These are phyloP conservation scores for Eugnorisma glareosa DNA, from an alignment of 2,888 invertebrate species.

Conservation along the genomic window DNA sequence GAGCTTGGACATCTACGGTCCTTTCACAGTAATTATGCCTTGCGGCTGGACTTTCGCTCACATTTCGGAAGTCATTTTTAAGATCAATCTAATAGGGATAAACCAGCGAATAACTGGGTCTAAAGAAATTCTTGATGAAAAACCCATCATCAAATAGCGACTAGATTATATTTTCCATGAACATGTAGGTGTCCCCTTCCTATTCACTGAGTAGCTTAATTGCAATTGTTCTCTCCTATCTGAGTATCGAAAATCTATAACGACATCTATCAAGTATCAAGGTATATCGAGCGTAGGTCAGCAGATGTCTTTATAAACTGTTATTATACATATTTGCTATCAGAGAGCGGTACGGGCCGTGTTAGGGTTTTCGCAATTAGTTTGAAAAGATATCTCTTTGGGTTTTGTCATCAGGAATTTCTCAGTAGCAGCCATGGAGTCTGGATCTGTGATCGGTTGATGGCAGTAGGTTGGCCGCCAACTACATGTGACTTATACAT, in stretches of 20 bases:
- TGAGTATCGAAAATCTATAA: not conserved
- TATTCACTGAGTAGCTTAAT: conserved; percentile 32
- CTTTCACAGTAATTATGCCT: not conserved
- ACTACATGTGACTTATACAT: too few species aligned
- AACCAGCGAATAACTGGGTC: not conserved
- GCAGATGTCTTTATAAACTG: conserved; percentile 12
- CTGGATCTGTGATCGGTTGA: too few species aligned
- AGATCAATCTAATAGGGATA: not conserved
- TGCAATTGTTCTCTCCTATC: conserved; percentile 19
- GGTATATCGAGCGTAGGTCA: not conserved
- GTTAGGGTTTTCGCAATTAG: not conserved
- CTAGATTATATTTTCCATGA: not conserved
- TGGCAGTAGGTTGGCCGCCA: too few species aligned
- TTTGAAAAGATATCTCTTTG: not conserved
- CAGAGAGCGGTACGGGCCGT: not conserved
- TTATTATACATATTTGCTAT: conserved; percentile 14
- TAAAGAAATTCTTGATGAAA: too few species aligned
- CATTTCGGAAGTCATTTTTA: not conserved
- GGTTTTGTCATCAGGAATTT: not conserved
- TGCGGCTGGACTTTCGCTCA: not conserved
- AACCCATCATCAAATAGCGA: not conserved
- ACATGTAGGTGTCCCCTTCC: conserved; percentile 21
- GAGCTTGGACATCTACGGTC: not conserved
- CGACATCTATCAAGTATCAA: conserved; percentile 5
- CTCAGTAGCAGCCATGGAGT: not conserved